Conservation (phyloP, 2,888 invertebrate genomes). For the Crossocerus cetratus region DNA sequence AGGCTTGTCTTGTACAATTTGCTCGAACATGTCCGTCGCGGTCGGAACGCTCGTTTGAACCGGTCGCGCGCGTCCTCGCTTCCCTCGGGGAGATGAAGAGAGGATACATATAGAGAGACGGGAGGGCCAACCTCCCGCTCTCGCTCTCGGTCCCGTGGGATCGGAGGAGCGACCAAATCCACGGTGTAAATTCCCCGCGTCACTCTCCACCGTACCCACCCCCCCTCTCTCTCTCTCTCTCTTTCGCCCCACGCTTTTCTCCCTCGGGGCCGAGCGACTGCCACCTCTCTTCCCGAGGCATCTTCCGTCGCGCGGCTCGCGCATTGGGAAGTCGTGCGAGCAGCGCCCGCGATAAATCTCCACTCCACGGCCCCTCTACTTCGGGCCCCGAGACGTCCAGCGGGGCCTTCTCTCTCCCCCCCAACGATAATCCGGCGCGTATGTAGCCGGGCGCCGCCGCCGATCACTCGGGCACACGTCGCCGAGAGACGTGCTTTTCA, state of each 20-base stretch:
- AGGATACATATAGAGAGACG: slow-evolving; percentile 43
- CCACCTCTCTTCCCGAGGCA: slow-evolving; percentile 11
- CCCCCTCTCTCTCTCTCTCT: slow-evolving; percentile 7
- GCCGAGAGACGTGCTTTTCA: too few species aligned
- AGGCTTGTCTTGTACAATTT: slow-evolving; percentile 72
- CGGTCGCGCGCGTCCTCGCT: slow-evolving; percentile 59
- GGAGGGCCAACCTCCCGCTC: slow-evolving; percentile 15
- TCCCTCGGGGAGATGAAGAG: slow-evolving; percentile 57
- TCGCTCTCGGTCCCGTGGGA: slow-evolving; percentile 56
- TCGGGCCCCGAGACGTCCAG: slow-evolving; percentile 56
- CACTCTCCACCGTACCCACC: slow-evolving; percentile 49
- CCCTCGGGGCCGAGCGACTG: neutral
- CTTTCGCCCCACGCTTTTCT: slow-evolving; percentile 15
- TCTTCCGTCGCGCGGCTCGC: neutral
- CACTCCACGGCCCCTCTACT: slow-evolving; percentile 14
- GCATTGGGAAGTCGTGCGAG: neutral
- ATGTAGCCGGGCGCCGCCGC: too few species aligned
- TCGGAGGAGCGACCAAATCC: slow-evolving; percentile 65
- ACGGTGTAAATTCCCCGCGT: slow-evolving; percentile 69
- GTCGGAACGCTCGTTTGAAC: slow-evolving; percentile 66
- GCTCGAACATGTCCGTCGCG: slow-evolving; percentile 70
- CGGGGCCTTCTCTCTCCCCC: too few species aligned
- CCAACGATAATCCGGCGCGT: too few species aligned
- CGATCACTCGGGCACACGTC: too few species aligned
- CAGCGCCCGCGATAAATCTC: slow-evolving; percentile 3